Evolutionary conservation across 2,888 invertebrate genomes (phyloP), one percentile per base, ranked within the genome.

Genomic region (Epirrhoe alternata): DNA sequence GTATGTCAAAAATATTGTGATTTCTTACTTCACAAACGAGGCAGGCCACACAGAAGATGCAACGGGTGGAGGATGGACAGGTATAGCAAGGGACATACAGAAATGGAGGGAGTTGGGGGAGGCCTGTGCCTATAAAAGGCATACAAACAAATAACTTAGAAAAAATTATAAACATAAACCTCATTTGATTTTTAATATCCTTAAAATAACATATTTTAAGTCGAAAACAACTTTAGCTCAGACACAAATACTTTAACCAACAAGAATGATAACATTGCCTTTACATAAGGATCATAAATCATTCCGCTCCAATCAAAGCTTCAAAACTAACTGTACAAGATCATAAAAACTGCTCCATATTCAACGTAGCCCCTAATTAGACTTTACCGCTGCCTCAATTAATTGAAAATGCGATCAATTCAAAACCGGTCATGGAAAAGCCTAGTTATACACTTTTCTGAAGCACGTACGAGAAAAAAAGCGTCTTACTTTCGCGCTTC

Each of bases 401-500:
- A 61, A 58, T 58, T 35, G 57, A 58, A 64, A 58, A 59, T 17
- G 59, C 38, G 69, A 17, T 64, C 71, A 58, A 70, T 70, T 64
- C 61, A 72, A 70, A 72, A 45, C 56, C 31, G 31, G 57, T 35
- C 54, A 59, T 50, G 73, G 64, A 59, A 61, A 66, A 67, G 64
- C 52, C 68, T 64, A 62, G 54, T 63, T 63, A 68, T 64, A 61
- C 63, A 54, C 50, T 54, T 64, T 52, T 60, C 62, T 56, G 55
- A 24, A 16, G 24, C 49, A 31, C 16, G 7, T 50, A 38, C 31
- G 10, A 45, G 10, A 42, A 35, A 52, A 72, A 78, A 74, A 73
- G 74, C 64, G 63, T 61, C 64, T 57, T 69, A 73, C 68, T 73
- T 70, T 74, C 73, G 74, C 69, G 63, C 70, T 71, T 74, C 69